Base-by-base conservation (phyloP, 92 coral and sea anemone genomes). In the Zoanthus sociatus region DNA sequence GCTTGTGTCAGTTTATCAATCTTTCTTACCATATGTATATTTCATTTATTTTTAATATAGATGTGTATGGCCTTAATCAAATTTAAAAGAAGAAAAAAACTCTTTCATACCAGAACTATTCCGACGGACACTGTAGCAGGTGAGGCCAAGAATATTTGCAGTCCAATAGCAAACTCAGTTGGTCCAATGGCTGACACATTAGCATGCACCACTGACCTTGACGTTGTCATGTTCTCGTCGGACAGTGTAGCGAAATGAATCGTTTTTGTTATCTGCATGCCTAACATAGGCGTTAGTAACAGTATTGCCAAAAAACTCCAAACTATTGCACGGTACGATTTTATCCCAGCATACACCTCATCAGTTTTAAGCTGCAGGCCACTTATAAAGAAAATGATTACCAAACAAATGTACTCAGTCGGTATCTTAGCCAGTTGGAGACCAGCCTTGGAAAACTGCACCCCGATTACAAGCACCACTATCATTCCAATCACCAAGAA, bases 101-200 rank as follows among this genome's bases (percentile, higher is more conserved):
- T n/a, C 51, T 3, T 7, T 37, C 99, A 83, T 92, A 97, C 99
- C 94, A 97, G 79, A 68, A 95, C 88, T 0, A 92, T 91, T 0
- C 97, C 99, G 3, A 94, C 83, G 51, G 95, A 87, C 79, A 97
- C 71, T 44, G 98, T 94, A 21, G 98, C 94, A 8, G 99, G 99
- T 6, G 93, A 94, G 0, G 91, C 90, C 32, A 89, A 95, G 76
- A 95, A 97, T 16, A 96, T 91, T 73, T 97, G 94, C 31, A 97
- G 87, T 0, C 98, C 99, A 67, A 95, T 77, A 17, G 96, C 98
- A 63, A 97, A 95, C 83, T 97, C 99, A 14, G 98, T 94, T 4
- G 99, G 99, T 30, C 99, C 99, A 16, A 94, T 94, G 4, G 96
- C 98, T 7, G 98, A 93, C 60, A 94, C 94, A 67, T 94, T 94